Percentiles rank a stretch among this genome's conserved stretches.
Evolutionary conservation across 2,113 vertebrate genomes (phyloP).

Genomic region (Lamprotornis superbus): DNA sequence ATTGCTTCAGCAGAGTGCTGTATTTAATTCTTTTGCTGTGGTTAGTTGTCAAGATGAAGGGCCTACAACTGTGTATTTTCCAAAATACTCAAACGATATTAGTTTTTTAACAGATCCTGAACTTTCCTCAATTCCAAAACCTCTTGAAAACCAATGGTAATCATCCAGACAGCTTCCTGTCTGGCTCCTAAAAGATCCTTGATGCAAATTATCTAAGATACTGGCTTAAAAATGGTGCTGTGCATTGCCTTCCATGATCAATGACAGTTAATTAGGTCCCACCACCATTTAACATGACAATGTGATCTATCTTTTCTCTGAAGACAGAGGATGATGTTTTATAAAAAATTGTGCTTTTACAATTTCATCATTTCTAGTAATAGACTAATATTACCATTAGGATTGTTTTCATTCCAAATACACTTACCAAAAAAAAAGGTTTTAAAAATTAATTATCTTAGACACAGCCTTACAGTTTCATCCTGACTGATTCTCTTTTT

Average conservation of each 20-base stretch:
- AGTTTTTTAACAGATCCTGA: neutral
- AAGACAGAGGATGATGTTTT: conserved; percentile 22
- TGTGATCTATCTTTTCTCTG: conserved; percentile 26
- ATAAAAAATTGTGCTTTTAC: conserved; percentile 42
- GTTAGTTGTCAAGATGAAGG: neutral
- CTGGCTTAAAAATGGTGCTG: conserved; percentile 29
- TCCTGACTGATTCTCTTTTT: conserved; percentile 26
- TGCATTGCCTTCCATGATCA: conserved; percentile 33
- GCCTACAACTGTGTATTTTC: neutral
- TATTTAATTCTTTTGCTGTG: neutral
- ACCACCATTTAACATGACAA: conserved; percentile 46
- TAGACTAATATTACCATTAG: conserved; percentile 22
- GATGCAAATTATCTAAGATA: conserved; percentile 12
- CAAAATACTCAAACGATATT: neutral
- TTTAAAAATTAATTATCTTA: conserved; percentile 55
- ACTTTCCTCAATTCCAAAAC: neutral
- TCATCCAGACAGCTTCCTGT: conserved; percentile 19
- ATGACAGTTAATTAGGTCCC: conserved; percentile 46
- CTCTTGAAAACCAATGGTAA: neutral
- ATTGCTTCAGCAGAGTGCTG: neutral
- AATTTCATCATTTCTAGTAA: conserved; percentile 57
- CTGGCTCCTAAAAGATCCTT: neutral
- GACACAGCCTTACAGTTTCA: conserved; percentile 23
- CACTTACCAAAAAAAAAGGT: conserved; percentile 21
- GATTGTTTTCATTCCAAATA: conserved; percentile 61